Base-by-base conservation (phyloP, 2,113 vertebrate species). In the Vulpes ferrilata region DNA sequence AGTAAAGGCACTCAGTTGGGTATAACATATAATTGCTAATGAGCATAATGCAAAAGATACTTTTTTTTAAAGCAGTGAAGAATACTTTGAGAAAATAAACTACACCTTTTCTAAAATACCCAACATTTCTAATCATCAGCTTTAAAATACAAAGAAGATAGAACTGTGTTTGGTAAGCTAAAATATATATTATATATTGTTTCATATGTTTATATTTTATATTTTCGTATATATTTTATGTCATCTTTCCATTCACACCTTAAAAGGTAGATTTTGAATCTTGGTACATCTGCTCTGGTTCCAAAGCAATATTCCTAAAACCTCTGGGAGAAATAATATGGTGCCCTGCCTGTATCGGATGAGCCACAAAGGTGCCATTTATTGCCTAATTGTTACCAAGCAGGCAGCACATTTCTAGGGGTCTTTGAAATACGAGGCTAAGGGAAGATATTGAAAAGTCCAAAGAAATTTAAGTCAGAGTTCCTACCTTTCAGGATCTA, bases 181-280 rank as follows among this genome's bases (percentile, higher is more conserved):
- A 60, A 53, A 71, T 74, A 27, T 60, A 3, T 76, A 30, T 65
- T 90, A 32, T 57, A 27, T 62, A 38, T 62, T 51, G 51, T 7
- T 74, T 74, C 62, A 67, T 32, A 51, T 64, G 30, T 79, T 38
- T 83, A 59, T 67, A 35, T 86, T 65, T 84, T 67, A 35, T 32
- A 43, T 73, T 48, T 74, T 71, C 35, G 57, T 88, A 20, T 53
- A 1, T 81, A 38, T 65, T n/a, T 96, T 81, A 64, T 55, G 12
- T 85, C 86, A 78, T 88, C 35, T n/a, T 88, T 43, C 6, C 23
- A 30, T 62, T 6, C 17, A 65, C 51, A 43, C 87, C 20, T 96
- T 76, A 48, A 88, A 53, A 94, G 38, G 20, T 69, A 83, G 25
- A 86, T 92, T 95, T 97, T 43, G 86, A 95, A 48, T 74, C 35